These are phyloP conservation scores for Takifugu rubripes DNA, from an alignment of 2,797 vertebrate genomes.

Conservation along the genomic window DNA sequence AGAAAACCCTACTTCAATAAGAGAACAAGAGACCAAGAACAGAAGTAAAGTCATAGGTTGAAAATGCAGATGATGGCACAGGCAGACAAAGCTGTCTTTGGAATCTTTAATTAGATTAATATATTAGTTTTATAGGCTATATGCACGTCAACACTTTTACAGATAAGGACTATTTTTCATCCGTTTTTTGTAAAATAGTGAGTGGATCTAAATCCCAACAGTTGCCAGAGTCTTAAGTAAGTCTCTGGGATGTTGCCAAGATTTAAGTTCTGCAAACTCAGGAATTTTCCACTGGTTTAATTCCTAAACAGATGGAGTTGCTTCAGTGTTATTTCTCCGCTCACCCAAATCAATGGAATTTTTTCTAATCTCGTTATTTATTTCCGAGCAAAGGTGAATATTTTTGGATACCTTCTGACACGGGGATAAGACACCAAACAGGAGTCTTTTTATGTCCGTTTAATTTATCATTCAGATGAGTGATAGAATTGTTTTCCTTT, in stretches of 20 bases:
- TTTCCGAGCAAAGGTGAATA: conserved; percentile 14
- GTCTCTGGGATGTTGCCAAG: conserved; percentile 65
- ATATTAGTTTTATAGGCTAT: conserved; percentile 34
- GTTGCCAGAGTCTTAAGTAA: conserved; percentile 62
- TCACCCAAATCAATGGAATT: conserved; percentile 36
- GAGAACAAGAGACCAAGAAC: conserved; percentile 22
- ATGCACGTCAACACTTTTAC: conserved; percentile 18
- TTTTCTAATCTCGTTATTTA: conserved; percentile 21
- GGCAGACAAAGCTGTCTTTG: conserved; percentile 8
- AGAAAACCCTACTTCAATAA: conserved; percentile 33
- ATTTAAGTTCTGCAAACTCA: conserved; percentile 61
- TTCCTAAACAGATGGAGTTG: conserved; percentile 49
- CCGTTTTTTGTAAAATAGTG: conserved; percentile 68
- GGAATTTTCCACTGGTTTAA: conserved; percentile 70
- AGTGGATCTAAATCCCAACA: conserved; percentile 60
- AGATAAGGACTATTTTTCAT: conserved; percentile 62
- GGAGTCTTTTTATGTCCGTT: neutral
- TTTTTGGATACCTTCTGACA: neutral
- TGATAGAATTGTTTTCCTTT: too few species aligned
- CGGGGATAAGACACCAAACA: neutral
- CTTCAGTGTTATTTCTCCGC: conserved; percentile 41
- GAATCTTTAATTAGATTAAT: conserved; percentile 25
- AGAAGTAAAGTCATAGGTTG: conserved; percentile 26
- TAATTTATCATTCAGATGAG: too few species aligned
- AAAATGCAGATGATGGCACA: conserved; percentile 11